Base-by-base conservation (phyloP, 2,888 invertebrate genomes). In the Cerastoderma edule region DNA sequence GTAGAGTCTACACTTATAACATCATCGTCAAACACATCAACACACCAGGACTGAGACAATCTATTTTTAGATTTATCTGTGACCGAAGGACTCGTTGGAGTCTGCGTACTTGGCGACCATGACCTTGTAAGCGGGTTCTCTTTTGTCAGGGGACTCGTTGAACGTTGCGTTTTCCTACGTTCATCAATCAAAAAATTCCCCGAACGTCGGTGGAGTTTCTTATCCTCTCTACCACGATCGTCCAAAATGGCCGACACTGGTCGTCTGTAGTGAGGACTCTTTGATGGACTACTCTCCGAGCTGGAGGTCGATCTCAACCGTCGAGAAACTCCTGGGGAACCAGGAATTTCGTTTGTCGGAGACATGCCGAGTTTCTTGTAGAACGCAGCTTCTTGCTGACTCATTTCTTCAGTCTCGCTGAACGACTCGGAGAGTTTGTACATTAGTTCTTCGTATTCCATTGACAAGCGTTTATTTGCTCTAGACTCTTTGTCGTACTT, bases 371-470 rank as follows among this genome's bases (percentile, higher is more conserved):
- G 80, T 67, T 87, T 85, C 35, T 83, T 80, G 57, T 77, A 82
- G 33, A 79, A 77, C 33, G 87, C 74, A 57, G 84, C 87, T 46
- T 90, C 90, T 48, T 80, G 72, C 16, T 87, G 87, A n/a, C 86
- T 69, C 28, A 88, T 88, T 35, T 57, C 68, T 2, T 83, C 74
- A 4, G 83, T 75, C 69, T 89, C 87, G 16, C 83, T 87, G 54
- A 79, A 79, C 22, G 77, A 77, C 33, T 82, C 79, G 1, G 82
- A 79, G 73, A 98, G 94, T 90, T 96, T 96, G 95, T 97, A 98
- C 87, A 96, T 95, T 2, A 98, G 94, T 93, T 97, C 97, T 93
- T 98, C 98, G 90, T 97, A 97, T 90, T 96, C 95, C 89, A 96
- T 96, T 0, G 95, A 95, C 60, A 97, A 93, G 1, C 97, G 94